Evolutionary conservation across 1,140 invertebrate species (phyloP).

Genomic region (Tribolium madens): DNA sequence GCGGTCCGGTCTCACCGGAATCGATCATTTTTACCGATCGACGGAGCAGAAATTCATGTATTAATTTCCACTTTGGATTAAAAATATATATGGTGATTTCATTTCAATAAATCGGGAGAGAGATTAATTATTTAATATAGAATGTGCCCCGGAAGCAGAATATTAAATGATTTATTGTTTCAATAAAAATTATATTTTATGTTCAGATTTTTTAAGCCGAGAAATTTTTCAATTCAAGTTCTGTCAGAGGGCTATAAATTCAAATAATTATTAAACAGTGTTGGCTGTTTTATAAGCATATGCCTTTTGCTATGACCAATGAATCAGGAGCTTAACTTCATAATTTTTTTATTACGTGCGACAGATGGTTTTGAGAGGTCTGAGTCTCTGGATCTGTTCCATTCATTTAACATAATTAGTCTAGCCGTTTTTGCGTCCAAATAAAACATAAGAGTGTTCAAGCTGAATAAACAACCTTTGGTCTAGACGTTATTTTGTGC

Average conservation of each 20-base stretch:
- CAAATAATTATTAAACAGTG: background rate
- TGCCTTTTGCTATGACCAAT: background rate
- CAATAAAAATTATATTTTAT: background rate
- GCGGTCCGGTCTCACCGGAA: background rate
- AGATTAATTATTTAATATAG: background rate
- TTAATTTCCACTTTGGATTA: slow-evolving; percentile 20
- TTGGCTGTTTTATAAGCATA: background rate
- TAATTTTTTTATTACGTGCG: background rate
- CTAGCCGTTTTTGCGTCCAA: background rate
- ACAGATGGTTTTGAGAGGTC: slow-evolving; percentile 7
- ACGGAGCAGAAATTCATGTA: background rate
- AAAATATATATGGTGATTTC: slow-evolving; percentile 7
- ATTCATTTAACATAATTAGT: slow-evolving; percentile 26
- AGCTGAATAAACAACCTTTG: slow-evolving; percentile 15
- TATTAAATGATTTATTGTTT: background rate
- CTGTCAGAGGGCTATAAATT: background rate
- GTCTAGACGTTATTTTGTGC: slow-evolving; percentile 23
- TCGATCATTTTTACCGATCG: slow-evolving; percentile 8
- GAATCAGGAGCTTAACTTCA: background rate
- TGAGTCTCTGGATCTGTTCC: background rate
- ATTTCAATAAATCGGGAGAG: background rate
- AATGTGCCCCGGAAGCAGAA: background rate
- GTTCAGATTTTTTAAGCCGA: background rate
- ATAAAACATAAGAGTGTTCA: background rate
- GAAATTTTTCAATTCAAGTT: background rate